Base-by-base conservation (phyloP, 2,797 vertebrate species). In the Poecilia gillii region DNA sequence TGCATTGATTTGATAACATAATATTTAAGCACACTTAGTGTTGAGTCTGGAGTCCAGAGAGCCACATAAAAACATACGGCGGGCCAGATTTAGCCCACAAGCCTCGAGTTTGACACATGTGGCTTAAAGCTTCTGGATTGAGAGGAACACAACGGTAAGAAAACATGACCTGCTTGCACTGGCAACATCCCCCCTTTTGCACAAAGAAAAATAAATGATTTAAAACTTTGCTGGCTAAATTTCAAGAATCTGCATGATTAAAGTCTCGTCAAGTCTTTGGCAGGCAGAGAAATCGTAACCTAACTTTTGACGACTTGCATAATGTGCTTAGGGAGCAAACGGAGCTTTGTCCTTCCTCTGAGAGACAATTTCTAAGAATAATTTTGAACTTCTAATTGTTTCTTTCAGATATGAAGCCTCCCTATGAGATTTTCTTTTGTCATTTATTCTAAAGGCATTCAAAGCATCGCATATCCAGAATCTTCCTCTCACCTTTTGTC, bases 81-180 rank as follows among this genome's bases (percentile, higher is more conserved):
- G 51, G 20, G 7, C 51, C 9, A 7, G 23, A 53, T 53, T 53
- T 53, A 23, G 3, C 51, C 23, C 51, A 9, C 51, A 3, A 9
- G 2, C 49, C 49, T 53, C 0, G 49, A 8, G 49, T 53, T 53
- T 53, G 51, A 53, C 51, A 53, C 51, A 8, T 3, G 51, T 53
- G 51, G 3, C 51, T 53, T 23, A 49, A 77, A 73, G 49, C 20
- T n/a, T 25, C 33, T 36, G 33, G n/a, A 73, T 64, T 76, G 45
- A 76, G 2, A 77, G 76, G 82, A 88, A 87, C 81, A 81, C 74
- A 51, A 36, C 25, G 25, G 45, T 23, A 33, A 75, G 45, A 87
- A 84, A 84, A 77, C 64, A 72, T 31, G 46, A 76, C 47, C 64
- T 66, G 64, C 47, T 81, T 20, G 62, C 33, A 23, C 75, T 76